A percentile compares a stretch with the other conserved stretches of the same genome.
Evolutionary conservation across 1,140 invertebrate genomes (phyloP).

Genomic region (Lepidurus arcticus): DNA sequence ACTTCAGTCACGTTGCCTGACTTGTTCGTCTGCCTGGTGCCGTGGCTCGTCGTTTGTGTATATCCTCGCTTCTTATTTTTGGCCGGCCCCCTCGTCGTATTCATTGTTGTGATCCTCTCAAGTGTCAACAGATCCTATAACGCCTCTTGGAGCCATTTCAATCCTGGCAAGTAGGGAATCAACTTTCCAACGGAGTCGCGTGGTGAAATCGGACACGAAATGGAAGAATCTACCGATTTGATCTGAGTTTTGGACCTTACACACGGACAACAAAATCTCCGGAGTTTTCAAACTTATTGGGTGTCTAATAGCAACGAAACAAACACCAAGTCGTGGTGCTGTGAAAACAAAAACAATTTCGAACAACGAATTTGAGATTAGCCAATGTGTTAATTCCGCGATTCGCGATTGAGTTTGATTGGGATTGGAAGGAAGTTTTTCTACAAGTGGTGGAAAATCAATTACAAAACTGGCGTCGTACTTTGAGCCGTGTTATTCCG

Average conservation of each 20-base stretch:
- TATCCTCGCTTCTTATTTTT: not conserved
- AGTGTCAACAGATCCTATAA: not conserved
- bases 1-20: conserved; percentile 1
- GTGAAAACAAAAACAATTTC: too few relatives aligned
- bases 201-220: not conserved
- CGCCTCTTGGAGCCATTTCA: not conserved
- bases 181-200: not conserved
- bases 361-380: too few relatives aligned
- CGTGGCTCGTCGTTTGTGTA: not conserved
- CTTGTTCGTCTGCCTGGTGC: too few relatives aligned
- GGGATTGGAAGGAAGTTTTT: not conserved
- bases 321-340: too few relatives aligned
- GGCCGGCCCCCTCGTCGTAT: not conserved
- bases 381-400: too few relatives aligned
- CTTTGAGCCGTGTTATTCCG: conserved; percentile 4
- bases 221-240: not conserved
- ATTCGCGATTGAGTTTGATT: too few relatives aligned
- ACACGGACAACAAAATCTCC: not conserved
- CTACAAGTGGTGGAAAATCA: not conserved
- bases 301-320: too few relatives aligned
- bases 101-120: conserved; percentile 8
- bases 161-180: not conserved
- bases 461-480: conserved; percentile 14
- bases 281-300: not conserved
- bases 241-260: not conserved